A percentile compares a stretch with the other conserved stretches of the same genome.
Conservation (phyloP, 2,888 invertebrate species). For the Papilio gigon region DNA sequence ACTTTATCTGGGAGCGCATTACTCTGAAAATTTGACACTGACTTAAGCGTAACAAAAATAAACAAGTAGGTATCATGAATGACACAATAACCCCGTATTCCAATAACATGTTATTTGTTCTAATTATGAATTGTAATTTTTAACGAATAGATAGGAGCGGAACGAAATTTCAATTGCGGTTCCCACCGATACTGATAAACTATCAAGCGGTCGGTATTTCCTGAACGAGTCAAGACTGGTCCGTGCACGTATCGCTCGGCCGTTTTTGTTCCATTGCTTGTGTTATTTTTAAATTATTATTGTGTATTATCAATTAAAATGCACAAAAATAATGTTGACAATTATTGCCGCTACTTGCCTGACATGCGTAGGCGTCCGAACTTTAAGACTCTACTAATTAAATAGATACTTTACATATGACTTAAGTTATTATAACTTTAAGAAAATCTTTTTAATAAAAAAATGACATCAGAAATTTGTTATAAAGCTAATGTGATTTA, state of each 20-base stretch:
- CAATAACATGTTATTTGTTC: slow-evolving; percentile 37
- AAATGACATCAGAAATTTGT: background rate
- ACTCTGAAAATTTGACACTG: too few relatives aligned
- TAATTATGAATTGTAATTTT: slow-evolving; percentile 39
- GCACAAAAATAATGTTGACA: background rate
- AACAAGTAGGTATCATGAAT: slow-evolving; percentile 4
- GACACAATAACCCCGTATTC: slow-evolving; percentile 22
- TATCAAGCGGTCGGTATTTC: slow-evolving; percentile 47
- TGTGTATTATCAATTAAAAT: slow-evolving; percentile 2
- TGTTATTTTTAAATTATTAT: slow-evolving; percentile 3
- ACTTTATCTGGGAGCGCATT: too few relatives aligned
- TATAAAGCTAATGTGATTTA: background rate
- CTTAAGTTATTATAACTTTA: background rate
- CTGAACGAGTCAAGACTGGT: slow-evolving; percentile 51
- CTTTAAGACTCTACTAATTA: background rate
- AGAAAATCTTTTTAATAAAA: background rate
- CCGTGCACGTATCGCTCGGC: slow-evolving; percentile 29
- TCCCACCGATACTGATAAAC: slow-evolving; percentile 50
- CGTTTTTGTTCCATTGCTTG: slow-evolving; percentile 2
- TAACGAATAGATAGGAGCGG: slow-evolving; percentile 40
- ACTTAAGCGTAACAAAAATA: slow-evolving; percentile 6
- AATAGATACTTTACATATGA: too few relatives aligned
- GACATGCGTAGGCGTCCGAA: background rate
- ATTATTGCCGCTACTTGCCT: background rate
- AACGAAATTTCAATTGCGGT: slow-evolving; percentile 43